Base-by-base conservation (phyloP, 2,113 vertebrate species). In the Furnarius figulus region DNA sequence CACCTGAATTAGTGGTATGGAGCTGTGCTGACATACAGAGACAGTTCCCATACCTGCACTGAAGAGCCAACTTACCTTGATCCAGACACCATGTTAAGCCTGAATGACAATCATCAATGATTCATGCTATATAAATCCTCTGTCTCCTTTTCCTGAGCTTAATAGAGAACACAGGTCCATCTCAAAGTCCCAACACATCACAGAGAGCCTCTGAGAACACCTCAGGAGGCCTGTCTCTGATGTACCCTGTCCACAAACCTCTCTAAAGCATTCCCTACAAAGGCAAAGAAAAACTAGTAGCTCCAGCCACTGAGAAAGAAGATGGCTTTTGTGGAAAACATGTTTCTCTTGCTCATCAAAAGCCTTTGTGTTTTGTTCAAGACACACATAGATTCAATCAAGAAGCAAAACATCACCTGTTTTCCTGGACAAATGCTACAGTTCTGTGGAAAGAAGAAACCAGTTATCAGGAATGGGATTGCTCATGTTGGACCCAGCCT, bases 81-180 rank as follows among this genome's bases (percentile, higher is more conserved):
- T 74, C 11, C 84, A 93, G 52, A 27, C 53, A 73, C n/a, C 8
- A 6, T 35, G 30, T 59, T 70, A 91, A 66, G 31, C 18, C 75
- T 84, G 59, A 81, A 61, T 71, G 78, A 65, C 42, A 67, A 46
- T 65, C 65, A 73, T 56, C 77, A 44, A 4, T 71, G 67, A 75
- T 84, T 81, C 52, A 93, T 58, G 42, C 17, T 89, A 39, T 78
- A 83, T 82, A 89, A 87, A 71, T 73, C 37, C 39, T 50, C 82
- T 62, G 40, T 56, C 31, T 83, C 28, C 7, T 77, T 91, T 93
- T 76, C 31, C 89, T 76, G 28, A 75, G 12, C 31, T 93, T 93
- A 72, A 72, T 68, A 62, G 40, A 89, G 66, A 95, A 44, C 80
- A 85, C 37, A 73, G 93, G 77, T 78, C 70, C 61, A 78, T 49